A percentile compares a stretch with the other conserved stretches of the same genome.
These are phyloP conservation scores for Brachystomella parvula DNA, from an alignment of 1,140 invertebrate genomes.

Conservation along the genomic window DNA sequence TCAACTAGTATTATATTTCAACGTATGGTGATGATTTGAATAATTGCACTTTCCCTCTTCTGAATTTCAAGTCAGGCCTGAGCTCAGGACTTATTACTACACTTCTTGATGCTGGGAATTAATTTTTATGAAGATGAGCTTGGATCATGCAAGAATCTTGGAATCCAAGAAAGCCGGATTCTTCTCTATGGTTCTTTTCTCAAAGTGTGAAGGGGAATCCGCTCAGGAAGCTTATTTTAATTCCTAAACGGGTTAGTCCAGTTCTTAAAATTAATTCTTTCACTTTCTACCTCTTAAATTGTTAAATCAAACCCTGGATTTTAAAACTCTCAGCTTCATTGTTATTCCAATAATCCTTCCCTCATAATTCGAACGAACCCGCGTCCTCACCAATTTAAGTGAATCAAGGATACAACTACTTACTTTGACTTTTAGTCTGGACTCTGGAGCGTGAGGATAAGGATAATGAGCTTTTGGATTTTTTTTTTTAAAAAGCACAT, in stretches of 20 bases:
- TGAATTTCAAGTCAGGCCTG: not conserved
- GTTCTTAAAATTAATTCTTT: not conserved
- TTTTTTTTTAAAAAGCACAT: no score
- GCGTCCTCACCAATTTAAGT: no score
- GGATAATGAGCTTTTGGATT: no score
- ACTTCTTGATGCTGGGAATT: not conserved
- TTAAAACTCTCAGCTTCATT: not conserved
- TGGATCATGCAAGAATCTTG: not conserved
- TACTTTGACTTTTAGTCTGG: no score
- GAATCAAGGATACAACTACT: no score
- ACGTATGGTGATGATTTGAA: not conserved
- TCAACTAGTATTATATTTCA: no score
- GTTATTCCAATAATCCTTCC: no score
- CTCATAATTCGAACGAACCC: no score
- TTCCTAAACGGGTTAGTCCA: not conserved
- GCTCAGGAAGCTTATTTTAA: constrained; percentile 10
- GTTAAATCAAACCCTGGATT: not conserved
- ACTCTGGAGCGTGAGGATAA: no score
- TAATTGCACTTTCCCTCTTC: not conserved
- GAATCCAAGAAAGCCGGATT: not conserved
- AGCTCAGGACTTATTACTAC: not conserved
- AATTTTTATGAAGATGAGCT: not conserved
- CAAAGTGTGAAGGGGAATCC: constrained; percentile 6
- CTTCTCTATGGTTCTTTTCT: not conserved
- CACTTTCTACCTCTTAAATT: not conserved